Evolutionary conservation across 2,113 vertebrate species (phyloP).

Genomic region (Cisticola juncidis): DNA sequence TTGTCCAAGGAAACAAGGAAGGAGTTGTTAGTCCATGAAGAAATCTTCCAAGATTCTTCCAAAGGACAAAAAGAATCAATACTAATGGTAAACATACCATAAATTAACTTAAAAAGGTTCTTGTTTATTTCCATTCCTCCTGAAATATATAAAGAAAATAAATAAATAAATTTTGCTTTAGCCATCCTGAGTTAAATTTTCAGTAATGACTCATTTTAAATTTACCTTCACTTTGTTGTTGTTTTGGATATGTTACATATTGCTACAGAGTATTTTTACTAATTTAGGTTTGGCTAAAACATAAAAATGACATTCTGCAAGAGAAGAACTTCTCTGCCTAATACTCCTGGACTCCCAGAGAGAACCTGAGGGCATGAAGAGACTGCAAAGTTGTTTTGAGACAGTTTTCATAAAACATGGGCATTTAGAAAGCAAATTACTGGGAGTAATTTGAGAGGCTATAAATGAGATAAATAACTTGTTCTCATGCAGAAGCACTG

Average conservation of each 20-base stretch:
- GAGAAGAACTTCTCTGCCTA: background rate
- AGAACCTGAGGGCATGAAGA: background rate
- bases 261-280: background rate
- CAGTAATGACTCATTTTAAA: background rate
- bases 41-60: background rate
- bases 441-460: background rate
- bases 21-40: background rate
- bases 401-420: background rate
- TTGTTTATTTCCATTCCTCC: background rate
- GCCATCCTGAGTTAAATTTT: background rate
- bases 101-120: background rate
- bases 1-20: background rate
- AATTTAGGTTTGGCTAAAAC: background rate
- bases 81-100: background rate
- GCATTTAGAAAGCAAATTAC: conserved; percentile 27
- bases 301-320: background rate
- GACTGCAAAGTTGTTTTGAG: background rate
- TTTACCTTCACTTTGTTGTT: background rate
- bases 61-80: background rate
- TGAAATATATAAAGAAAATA: background rate
- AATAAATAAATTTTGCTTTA: background rate
- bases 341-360: background rate
- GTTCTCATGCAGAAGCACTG: background rate
- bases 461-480: conserved; percentile 41
- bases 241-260: background rate